These are phyloP conservation scores for Phrynocephalus forsythii DNA, from an alignment of 2,797 vertebrate genomes.

Conservation along the genomic window DNA sequence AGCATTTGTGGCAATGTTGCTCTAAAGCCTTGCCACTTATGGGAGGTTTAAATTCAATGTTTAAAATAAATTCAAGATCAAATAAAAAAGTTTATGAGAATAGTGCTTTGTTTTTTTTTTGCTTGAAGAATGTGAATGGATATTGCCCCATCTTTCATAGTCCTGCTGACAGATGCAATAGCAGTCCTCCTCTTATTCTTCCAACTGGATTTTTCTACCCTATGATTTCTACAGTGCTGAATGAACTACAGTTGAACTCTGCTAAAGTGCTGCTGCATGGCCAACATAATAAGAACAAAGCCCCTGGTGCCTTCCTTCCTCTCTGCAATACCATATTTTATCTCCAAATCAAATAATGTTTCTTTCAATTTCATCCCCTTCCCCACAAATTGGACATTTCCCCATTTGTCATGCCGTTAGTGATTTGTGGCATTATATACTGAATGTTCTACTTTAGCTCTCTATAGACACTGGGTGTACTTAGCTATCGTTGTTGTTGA, in stretches of 20 bases:
- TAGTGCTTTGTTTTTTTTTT: background rate
- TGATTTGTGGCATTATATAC: background rate
- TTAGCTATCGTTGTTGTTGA: background rate
- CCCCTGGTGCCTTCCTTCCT: conserved; percentile 20
- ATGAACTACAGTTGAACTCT: conserved; percentile 30
- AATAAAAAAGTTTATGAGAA: conserved; percentile 18
- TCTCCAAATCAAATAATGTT: conserved; percentile 48
- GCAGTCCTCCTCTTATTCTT: background rate
- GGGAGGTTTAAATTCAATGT: background rate
- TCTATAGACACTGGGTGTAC: background rate
- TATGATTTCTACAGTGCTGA: conserved; percentile 14
- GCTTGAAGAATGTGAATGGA: conserved; percentile 16
- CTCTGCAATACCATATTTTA: conserved; percentile 30
- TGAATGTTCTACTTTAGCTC: background rate
- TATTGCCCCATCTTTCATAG: conserved; percentile 5
- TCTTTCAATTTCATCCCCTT: background rate
- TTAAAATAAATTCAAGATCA: background rate
- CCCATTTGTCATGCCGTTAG: background rate
- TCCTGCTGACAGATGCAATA: background rate
- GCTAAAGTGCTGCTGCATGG: conserved; percentile 40
- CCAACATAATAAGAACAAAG: conserved; percentile 51
- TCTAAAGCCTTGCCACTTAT: background rate
- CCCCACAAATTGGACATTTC: background rate
- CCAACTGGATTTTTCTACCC: conserved; percentile 43
- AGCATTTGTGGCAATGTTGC: background rate